phyloP scores from a whole-genome alignment of 2,797 vertebrate genomes.

The Tauraco hartlaubi region DNA sequence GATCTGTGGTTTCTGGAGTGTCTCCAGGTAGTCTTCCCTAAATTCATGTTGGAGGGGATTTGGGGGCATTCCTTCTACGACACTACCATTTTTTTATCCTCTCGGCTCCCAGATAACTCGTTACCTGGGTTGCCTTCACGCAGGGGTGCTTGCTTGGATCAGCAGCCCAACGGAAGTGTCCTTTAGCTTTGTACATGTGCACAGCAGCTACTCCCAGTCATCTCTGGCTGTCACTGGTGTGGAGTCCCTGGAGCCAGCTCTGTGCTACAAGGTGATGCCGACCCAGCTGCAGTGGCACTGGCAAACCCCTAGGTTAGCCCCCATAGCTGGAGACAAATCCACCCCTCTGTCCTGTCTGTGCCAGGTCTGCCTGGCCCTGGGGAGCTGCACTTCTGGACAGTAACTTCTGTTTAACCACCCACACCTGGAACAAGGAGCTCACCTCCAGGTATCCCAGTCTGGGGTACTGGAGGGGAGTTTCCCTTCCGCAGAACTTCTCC shows the following conservation, averaged over 20 bases:
- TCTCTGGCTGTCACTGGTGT: neutral
- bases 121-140: neutral
- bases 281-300: neutral
- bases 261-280: neutral
- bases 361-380: neutral
- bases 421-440: neutral
- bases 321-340: neutral
- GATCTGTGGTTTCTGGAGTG: neutral
- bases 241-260: neutral
- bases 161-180: neutral
- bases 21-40: neutral
- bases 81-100: neutral
- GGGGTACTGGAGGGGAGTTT: neutral
- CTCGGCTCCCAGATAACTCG: fast-evolving
- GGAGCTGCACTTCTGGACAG: neutral
- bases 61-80: neutral
- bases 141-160: neutral
- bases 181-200: neutral
- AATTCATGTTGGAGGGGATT: neutral
- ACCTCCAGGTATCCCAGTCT: neutral
- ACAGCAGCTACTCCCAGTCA: neutral
- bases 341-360: neutral
- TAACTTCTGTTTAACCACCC: neutral
- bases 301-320: neutral
- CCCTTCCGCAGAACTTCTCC: neutral